Evolutionary conservation across 2,888 invertebrate species (phyloP), one percentile per base, ranked within the genome.

Genomic region (Cephalotes varians): DNA sequence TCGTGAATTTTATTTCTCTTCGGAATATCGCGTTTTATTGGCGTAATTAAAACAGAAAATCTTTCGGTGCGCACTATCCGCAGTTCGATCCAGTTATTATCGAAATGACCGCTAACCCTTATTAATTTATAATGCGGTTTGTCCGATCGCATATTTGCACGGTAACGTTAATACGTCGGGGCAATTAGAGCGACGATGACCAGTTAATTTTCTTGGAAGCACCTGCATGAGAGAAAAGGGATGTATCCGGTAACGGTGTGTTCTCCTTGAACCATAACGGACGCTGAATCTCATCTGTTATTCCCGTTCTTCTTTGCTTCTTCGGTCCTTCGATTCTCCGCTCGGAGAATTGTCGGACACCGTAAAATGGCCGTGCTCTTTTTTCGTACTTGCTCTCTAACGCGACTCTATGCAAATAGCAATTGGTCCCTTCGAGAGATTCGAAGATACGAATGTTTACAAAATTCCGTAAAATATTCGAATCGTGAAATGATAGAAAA

Each of bases 191-290:
- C 54, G 56, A 47, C 77, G 54, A 54, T 21, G 67, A 69, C 69
- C 40, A 15, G 85, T 81, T 81, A 69, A 77, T 74, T 81, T 81
- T 84, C 77, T 81, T 28, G 31, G 31, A 56, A 64, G 64, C 76
- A 81, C 67, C 82, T 84, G 84, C 80, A 54, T 79, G 54, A 77
- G 77, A 77, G 86, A 83, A 83, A 87, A 86, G 85, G 87, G 87
- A 82, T 86, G 85, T 82, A 87, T 86, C 83, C 87, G 91, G 92
- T 90, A 91, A 92, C 91, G 92, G 91, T 80, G 89, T 83, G 87
- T 86, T 92, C 88, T 91, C 91, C 92, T 91, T 91, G 91, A 91
- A 90, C 87, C 90, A 88, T 83, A 89, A 76, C 91, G 89, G 89
- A 85, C 86, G 86, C 85, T 83, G 87, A 82, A 88, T 90, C 86